These are phyloP conservation scores for Caenorhabditis virilis DNA, from an alignment of 2,888 invertebrate species.

Conservation along the genomic window DNA sequence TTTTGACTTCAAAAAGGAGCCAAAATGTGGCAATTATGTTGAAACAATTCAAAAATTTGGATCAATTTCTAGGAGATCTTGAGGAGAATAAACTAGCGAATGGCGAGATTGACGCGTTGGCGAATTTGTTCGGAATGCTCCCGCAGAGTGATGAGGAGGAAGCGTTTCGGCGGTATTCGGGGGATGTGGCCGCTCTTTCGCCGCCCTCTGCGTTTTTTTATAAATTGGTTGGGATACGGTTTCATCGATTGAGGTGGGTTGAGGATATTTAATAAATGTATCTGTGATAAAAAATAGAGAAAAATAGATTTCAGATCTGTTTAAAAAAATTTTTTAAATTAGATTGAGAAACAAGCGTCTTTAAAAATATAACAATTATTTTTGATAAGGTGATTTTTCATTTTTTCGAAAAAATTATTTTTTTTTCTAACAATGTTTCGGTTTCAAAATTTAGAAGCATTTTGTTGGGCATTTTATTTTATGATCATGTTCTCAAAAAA, in stretches of 20 bases:
- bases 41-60: conserved; percentile 51
- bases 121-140: conserved; percentile 37
- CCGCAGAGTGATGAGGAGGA: conserved; percentile 47
- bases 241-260: conserved; percentile 45
- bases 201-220: conserved; percentile 45
- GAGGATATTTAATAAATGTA: too few relatives aligned
- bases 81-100: conserved; percentile 11
- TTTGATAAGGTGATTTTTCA: too few relatives aligned
- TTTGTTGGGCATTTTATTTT: too few relatives aligned
- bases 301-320: too few relatives aligned
- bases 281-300: too few relatives aligned
- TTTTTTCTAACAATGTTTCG: too few relatives aligned
- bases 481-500: too few relatives aligned
- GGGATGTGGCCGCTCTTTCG: conserved; percentile 38
- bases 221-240: conserved; percentile 38
- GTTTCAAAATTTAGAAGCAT: too few relatives aligned
- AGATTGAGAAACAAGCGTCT: too few relatives aligned
- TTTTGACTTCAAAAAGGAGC: conserved; percentile 46
- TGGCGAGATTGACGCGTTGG: conserved; percentile 33
- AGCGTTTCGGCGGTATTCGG: conserved; percentile 46
- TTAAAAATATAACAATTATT: too few relatives aligned
- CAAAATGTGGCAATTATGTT: conserved; percentile 52
- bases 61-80: conserved; percentile 27
- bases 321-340: too few relatives aligned
- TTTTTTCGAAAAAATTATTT: too few relatives aligned